Evolutionary conservation across 2,888 invertebrate genomes (phyloP).

Genomic region (Heliconius ethilla): DNA sequence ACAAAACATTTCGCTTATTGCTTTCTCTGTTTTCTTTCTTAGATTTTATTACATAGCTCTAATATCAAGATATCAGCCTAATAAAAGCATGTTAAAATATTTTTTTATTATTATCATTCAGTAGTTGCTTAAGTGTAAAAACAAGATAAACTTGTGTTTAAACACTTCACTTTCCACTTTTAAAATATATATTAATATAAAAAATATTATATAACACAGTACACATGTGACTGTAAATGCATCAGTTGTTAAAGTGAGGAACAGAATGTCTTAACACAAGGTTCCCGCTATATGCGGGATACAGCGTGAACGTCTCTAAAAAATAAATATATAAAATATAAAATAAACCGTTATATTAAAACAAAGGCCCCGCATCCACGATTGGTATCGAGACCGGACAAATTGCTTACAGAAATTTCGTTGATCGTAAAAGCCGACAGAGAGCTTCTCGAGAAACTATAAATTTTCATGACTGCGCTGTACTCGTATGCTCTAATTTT

Average conservation of each 20-base stretch:
- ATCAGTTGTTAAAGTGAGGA: background rate
- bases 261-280: background rate
- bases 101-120: too few species aligned
- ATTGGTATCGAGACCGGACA: conserved; percentile 54
- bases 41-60: too few species aligned
- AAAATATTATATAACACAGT: too few species aligned
- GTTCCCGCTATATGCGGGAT: background rate
- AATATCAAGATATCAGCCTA: too few species aligned
- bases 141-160: too few species aligned
- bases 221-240: background rate
- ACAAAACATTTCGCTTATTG: too few species aligned
- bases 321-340: background rate
- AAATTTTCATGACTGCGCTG: conserved; percentile 67
- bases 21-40: too few species aligned
- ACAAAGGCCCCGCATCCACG: conserved; percentile 36
- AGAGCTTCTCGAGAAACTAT: conserved; percentile 62
- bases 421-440: conserved; percentile 52
- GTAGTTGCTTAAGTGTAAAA: too few species aligned
- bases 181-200: too few species aligned
- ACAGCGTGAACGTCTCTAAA: background rate
- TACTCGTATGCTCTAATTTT: conserved; percentile 66
- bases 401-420: conserved; percentile 59
- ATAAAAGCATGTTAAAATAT: too few species aligned
- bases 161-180: too few species aligned
- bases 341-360: conserved; percentile 22